phyloP scores from a whole-genome alignment of 2,797 vertebrate species.

The Ataeniobius toweri region DNA sequence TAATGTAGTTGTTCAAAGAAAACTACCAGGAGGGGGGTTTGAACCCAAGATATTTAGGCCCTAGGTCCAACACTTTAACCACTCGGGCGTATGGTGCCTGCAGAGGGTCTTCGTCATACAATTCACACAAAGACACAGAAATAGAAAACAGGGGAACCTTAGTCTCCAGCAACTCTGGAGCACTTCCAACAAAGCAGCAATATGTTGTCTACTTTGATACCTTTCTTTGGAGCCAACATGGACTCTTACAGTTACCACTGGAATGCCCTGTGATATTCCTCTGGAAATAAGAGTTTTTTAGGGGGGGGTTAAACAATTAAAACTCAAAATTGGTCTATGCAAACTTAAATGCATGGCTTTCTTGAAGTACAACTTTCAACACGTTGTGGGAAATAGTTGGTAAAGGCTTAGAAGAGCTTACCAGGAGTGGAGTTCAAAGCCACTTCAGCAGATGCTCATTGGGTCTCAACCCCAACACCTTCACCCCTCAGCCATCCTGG shows the following conservation, averaged over 20 bases:
- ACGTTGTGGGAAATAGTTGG: too few relatives aligned
- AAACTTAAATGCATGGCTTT: too few relatives aligned
- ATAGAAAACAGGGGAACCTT: too few relatives aligned
- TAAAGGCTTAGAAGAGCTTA: too few relatives aligned
- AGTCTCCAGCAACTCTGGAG: background rate
- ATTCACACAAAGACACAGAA: too few relatives aligned
- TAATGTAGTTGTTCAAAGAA: too few relatives aligned
- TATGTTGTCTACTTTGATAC: background rate
- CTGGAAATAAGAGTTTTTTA: background rate
- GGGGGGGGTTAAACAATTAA: background rate
- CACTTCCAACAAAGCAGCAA: background rate
- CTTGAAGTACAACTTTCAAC: too few relatives aligned
- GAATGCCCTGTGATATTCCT: background rate
- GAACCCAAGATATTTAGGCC: conserved; percentile 12
- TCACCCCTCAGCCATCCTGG: background rate
- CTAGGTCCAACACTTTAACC: conserved; percentile 24
- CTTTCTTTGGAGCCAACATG: background rate
- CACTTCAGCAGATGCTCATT: too few relatives aligned
- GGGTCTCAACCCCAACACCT: background rate
- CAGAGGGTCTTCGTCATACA: too few relatives aligned
- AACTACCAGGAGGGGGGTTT: conserved; percentile 12
- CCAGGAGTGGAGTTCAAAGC: too few relatives aligned
- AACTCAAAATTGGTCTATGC: background rate
- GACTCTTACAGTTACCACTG: background rate
- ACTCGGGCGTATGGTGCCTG: background rate